phyloP scores from a whole-genome alignment of 2,113 vertebrate species.

The Poecilia latipinna region DNA sequence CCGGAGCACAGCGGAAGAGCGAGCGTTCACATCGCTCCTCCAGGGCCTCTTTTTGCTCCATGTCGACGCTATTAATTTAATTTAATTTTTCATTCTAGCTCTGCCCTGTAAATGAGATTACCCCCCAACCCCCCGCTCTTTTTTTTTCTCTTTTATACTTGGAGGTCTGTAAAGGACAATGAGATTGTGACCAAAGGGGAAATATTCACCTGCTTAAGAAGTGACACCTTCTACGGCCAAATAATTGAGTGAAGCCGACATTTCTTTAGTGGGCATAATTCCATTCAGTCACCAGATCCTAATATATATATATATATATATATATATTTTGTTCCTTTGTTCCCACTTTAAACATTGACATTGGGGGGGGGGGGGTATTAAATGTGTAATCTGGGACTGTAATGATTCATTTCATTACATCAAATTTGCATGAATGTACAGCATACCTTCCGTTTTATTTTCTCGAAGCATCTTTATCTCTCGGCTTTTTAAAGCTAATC shows the following conservation, averaged over 20 bases:
- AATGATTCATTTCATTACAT: not conserved
- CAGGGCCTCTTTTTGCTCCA: constrained; percentile 18
- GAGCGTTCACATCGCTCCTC: constrained; percentile 7
- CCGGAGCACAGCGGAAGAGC: constrained; percentile 7
- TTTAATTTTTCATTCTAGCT: constrained; percentile 37
- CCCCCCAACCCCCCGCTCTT: not conserved
- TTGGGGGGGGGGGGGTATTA: too few relatives aligned
- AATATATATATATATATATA: too few relatives aligned
- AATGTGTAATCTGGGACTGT: not conserved
- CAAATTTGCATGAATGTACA: too few relatives aligned
- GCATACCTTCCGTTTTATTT: not conserved
- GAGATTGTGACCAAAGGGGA: constrained; percentile 34
- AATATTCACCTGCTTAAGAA: constrained; percentile 19
- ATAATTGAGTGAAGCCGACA: constrained; percentile 23
- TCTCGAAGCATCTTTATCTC: not conserved
- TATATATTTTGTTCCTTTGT: too few relatives aligned
- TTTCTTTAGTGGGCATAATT: constrained; percentile 9
- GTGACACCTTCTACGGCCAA: constrained; percentile 26
- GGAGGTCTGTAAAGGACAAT: constrained; percentile 31
- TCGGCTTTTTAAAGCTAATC: not conserved
- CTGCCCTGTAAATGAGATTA: constrained; percentile 22
- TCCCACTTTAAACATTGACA: not conserved
- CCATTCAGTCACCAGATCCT: not conserved
- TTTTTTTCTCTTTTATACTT: constrained; percentile 5
- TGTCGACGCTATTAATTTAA: constrained; percentile 27